Evolutionary conservation across 2,888 invertebrate species (phyloP), one percentile per base, ranked within the genome.

Genomic region (Netelia virgata): DNA sequence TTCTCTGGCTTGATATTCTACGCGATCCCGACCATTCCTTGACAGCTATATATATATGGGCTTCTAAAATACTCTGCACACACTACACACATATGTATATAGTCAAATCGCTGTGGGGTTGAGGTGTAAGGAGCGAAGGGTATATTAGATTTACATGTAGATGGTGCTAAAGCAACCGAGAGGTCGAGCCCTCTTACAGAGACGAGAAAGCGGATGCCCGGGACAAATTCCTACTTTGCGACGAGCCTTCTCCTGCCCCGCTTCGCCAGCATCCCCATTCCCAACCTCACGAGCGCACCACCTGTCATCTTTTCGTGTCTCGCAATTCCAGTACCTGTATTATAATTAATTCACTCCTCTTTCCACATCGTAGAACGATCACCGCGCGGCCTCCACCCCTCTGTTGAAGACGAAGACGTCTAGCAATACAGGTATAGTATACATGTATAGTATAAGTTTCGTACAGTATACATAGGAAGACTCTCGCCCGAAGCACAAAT

Each of bases 131-230:
- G 88, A 88, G 88, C 85, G 72, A 87, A 86, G 88, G 85, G 86
- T 88, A 90, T 91, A 92, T 92, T 91, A 92, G 91, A 92, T 92
- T 92, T 92, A 91, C 92, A 92, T 92, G 92, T 92, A 92, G 92
- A 92, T 92, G 90, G 91, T 88, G 88, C 89, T 92, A 91, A 92
- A 92, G 90, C 90, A 92, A 90, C 80, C 81, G 73, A 82, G 79
- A 75, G 64, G 73, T 23, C 61, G 63, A 61, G 28, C 64, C 36
- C 14, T 53, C 59, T 57, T 53, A 14, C 28, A 50, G 18, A 36
- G 66, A 57, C 63, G 63, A 61, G 68, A 47, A 14, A 69, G 74
- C 68, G 50, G 55, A 73, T 59, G 61, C 57, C 73, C 53, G 74
- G 20, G 64, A 83, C 55, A 83, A 81, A 83, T 83, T 83, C 41